phyloP scores from a whole-genome alignment of 2,888 invertebrate genomes.

The Rhorus exstirpatorius region DNA sequence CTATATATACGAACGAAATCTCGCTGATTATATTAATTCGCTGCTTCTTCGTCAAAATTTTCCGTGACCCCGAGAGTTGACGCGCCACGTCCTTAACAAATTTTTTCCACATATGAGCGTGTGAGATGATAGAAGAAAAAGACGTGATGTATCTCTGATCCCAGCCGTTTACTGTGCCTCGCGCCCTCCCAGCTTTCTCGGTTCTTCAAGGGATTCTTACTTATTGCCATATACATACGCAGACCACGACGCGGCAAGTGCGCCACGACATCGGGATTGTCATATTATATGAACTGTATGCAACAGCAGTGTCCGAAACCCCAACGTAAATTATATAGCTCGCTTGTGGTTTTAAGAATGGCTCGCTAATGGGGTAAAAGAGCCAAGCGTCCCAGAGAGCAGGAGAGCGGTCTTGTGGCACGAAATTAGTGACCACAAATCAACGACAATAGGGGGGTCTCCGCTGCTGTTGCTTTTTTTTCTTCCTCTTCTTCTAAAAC shows the following conservation, averaged over 20 bases:
- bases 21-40: too few relatives aligned
- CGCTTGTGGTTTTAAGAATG: conserved; percentile 79
- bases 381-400: conserved; percentile 65
- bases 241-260: not conserved
- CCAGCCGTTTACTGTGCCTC: too few relatives aligned
- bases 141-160: too few relatives aligned
- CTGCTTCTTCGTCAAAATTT: too few relatives aligned
- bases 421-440: conserved; percentile 84
- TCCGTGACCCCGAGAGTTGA: too few relatives aligned
- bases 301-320: conserved; percentile 40
- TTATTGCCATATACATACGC: not conserved
- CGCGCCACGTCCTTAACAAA: too few relatives aligned
- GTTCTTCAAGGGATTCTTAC: not conserved
- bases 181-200: too few relatives aligned
- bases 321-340: conserved; percentile 53
- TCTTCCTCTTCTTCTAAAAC: conserved; percentile 29
- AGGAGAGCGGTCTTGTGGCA: conserved; percentile 79
- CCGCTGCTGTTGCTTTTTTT: conserved; percentile 69
- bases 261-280: not conserved
- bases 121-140: too few relatives aligned
- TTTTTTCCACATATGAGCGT: too few relatives aligned
- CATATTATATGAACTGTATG: not conserved
- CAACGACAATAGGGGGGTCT: conserved; percentile 79
- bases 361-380: conserved; percentile 80
- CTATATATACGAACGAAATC: too few relatives aligned